These are phyloP conservation scores for Zootermopsis nevadensis DNA, from an alignment of 2,888 invertebrate species.

Conservation along the genomic window DNA sequence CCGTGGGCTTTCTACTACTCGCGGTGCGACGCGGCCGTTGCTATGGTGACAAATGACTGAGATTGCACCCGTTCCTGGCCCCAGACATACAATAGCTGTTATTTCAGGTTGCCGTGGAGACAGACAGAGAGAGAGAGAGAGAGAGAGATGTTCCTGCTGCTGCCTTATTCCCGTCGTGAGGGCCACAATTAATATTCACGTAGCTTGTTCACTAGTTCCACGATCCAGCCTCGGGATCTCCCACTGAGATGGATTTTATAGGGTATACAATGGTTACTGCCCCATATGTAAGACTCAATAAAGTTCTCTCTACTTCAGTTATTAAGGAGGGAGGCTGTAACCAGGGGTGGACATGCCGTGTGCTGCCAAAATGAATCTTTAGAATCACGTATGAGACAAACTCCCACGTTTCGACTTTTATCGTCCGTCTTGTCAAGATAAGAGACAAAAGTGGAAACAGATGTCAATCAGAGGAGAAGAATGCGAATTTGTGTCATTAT, in stretches of 20 bases:
- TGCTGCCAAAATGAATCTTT: too few relatives aligned
- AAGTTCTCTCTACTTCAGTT: not conserved
- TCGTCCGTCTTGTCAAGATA: too few relatives aligned
- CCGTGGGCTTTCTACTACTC: not conserved
- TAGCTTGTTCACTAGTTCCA: not conserved
- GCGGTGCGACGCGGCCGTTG: slow-evolving; percentile 12
- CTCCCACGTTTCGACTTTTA: too few relatives aligned
- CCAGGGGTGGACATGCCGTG: not conserved
- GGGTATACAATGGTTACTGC: slow-evolving; percentile 39
- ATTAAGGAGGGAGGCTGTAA: not conserved
- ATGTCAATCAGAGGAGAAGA: too few relatives aligned
- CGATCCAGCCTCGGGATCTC: not conserved
- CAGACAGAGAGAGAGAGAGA: slow-evolving; percentile 11
- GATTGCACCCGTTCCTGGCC: not conserved
- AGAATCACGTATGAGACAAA: too few relatives aligned
- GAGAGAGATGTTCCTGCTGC: slow-evolving; percentile 8
- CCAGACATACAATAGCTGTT: slow-evolving; percentile 1
- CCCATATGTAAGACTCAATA: slow-evolving; percentile 27
- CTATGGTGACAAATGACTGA: slow-evolving; percentile 34
- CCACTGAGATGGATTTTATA: slow-evolving; percentile 36
- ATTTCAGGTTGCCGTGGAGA: not conserved
- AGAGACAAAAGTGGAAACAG: too few relatives aligned
- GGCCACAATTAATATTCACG: slow-evolving; percentile 35
- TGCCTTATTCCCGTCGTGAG: slow-evolving; percentile 5
- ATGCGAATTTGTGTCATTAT: too few relatives aligned